A percentile compares a stretch with the other conserved stretches of the same genome.
Evolutionary conservation across 2,113 vertebrate genomes (phyloP).

Genomic region (Oncorhynchus tshawytscha): DNA sequence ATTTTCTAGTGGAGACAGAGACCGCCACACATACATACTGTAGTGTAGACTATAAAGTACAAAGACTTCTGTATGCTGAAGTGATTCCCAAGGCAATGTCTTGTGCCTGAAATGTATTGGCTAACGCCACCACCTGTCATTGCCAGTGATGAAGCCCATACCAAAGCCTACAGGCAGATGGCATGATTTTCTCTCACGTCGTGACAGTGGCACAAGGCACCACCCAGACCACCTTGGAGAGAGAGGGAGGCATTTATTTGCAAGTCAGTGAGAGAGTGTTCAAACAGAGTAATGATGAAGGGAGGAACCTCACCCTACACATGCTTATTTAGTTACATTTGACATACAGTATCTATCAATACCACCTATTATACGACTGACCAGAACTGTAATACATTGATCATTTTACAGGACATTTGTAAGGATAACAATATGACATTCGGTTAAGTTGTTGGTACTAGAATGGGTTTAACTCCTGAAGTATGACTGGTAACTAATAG

Average conservation of each 20-base stretch:
- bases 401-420: constrained; percentile 6
- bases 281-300: neutral
- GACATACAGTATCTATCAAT: neutral
- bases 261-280: neutral
- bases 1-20: neutral
- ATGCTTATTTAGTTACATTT: neutral
- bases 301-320: neutral
- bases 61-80: neutral
- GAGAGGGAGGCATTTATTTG: constrained; percentile 10
- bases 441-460: constrained; percentile 1
- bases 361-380: no score
- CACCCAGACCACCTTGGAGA: neutral
- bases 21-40: neutral
- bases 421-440: no score
- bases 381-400: neutral
- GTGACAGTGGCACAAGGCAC: constrained; percentile 5
- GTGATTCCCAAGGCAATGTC: neutral
- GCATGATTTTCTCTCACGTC: neutral
- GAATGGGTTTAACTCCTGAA: neutral
- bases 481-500: neutral
- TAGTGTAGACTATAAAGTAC: neutral
- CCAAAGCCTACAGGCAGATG: constrained; percentile 34
- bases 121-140: neutral
- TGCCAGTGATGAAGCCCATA: neutral
- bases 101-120: neutral